Percentiles rank a stretch among this genome's conserved stretches.
phyloP scores from a whole-genome alignment of 2,113 vertebrate species.

The Agapornis roseicollis region DNA sequence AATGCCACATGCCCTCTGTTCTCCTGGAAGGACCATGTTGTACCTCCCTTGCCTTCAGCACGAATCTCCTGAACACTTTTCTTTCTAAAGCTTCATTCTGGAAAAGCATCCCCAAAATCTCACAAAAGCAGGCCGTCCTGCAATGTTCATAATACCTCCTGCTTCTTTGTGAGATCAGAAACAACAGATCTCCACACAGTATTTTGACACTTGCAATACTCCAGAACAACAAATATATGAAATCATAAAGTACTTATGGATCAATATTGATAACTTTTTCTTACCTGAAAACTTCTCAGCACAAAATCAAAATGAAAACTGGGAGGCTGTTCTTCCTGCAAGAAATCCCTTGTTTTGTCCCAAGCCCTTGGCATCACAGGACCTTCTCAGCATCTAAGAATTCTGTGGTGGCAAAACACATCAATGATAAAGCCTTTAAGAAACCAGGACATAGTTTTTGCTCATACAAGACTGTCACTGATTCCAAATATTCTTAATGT shows the following conservation, averaged over 20 bases:
- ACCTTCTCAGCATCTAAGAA: not conserved
- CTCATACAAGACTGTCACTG: not conserved
- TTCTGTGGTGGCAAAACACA: not conserved
- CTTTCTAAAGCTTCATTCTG: not conserved
- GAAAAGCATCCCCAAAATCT: not conserved
- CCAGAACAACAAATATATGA: not conserved
- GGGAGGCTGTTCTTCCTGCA: not conserved
- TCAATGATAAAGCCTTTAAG: not conserved
- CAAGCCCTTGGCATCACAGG: not conserved
- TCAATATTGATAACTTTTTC: not conserved
- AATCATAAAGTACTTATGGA: not conserved
- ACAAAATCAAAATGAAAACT: not conserved
- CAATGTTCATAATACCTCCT: not conserved
- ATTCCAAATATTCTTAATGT: not conserved
- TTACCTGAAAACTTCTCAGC: not conserved
- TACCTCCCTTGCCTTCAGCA: not conserved
- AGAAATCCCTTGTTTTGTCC: not conserved
- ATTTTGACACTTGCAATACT: not conserved
- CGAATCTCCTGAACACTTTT: not conserved
- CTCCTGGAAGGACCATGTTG: not conserved
- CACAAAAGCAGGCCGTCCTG: not conserved
- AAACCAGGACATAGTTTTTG: not conserved
- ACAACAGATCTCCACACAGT: not conserved
- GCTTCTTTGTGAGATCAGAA: not conserved
- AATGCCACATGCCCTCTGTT: accelerated